Evolutionary conservation across 2,113 vertebrate species (phyloP).

Genomic region (Sarotherodon lohbergeri): DNA sequence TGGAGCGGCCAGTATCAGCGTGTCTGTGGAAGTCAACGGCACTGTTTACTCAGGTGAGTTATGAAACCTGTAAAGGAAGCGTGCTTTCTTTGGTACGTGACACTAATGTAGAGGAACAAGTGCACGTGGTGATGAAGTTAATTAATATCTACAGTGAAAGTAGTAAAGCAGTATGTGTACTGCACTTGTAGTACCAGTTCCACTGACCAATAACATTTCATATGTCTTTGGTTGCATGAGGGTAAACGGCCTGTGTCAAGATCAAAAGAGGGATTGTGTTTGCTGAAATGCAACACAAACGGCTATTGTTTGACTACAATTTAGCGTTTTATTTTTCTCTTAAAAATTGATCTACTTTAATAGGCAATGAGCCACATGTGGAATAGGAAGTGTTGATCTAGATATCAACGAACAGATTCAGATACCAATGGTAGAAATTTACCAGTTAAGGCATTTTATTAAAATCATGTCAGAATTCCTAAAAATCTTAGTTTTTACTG

Average conservation of each 20-base stretch:
- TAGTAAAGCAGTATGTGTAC: not conserved
- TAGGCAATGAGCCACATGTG: not conserved
- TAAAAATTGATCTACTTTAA: not conserved
- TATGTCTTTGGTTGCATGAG: not conserved
- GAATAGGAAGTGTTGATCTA: not conserved
- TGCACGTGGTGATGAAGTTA: not conserved
- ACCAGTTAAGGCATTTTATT: not conserved
- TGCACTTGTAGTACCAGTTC: not conserved
- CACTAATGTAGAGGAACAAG: not conserved
- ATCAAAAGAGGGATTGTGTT: not conserved
- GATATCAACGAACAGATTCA: not conserved
- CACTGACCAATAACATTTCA: not conserved
- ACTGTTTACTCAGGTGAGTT: slow-evolving; percentile 71
- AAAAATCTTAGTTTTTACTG: not conserved
- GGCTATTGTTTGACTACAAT: not conserved
- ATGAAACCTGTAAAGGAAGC: not conserved
- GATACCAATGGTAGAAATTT: not conserved
- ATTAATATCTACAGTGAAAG: not conserved
- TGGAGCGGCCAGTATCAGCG: slow-evolving; percentile 73
- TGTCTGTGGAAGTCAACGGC: slow-evolving; percentile 77
- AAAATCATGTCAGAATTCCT: not conserved
- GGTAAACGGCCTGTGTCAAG: not conserved
- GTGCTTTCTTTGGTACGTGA: not conserved
- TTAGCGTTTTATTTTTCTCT: not conserved
- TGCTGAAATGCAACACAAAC: not conserved